Percentiles rank a stretch among this genome's conserved stretches.
Conservation (phyloP, 2,797 vertebrate genomes). For the Gymnopithys bicolor region DNA sequence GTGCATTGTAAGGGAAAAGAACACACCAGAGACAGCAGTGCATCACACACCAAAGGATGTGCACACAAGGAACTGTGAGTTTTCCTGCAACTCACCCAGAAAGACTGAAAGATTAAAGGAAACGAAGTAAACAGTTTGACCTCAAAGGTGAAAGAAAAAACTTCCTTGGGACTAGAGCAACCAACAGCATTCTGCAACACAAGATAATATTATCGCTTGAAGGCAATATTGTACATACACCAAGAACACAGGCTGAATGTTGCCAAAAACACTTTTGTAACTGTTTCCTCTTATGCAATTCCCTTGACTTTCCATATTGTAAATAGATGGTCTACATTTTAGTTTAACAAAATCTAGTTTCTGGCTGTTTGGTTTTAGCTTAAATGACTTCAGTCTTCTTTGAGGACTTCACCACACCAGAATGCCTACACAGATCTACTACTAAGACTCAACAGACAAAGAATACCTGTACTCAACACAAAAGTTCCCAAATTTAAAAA, state of each 20-base stretch:
- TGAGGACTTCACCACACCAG: not conserved
- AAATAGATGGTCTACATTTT: not conserved
- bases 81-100: not conserved
- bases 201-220: not conserved
- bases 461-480: not conserved
- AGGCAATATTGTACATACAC: not conserved
- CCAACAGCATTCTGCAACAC: not conserved
- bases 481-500: not conserved
- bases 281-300: not conserved
- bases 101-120: not conserved
- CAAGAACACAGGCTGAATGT: not conserved
- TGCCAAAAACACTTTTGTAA: not conserved
- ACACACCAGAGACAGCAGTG: not conserved
- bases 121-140: not conserved
- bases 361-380: not conserved
- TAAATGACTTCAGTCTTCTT: not conserved
- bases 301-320: not conserved
- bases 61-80: not conserved
- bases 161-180: not conserved
- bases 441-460: not conserved
- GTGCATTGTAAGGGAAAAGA: not conserved
- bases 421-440: not conserved
- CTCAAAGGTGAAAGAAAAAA: not conserved
- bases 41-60: not conserved
- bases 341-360: not conserved